Evolutionary conservation across 2,797 vertebrate genomes (phyloP).

Genomic region (Naso thynnoides): DNA sequence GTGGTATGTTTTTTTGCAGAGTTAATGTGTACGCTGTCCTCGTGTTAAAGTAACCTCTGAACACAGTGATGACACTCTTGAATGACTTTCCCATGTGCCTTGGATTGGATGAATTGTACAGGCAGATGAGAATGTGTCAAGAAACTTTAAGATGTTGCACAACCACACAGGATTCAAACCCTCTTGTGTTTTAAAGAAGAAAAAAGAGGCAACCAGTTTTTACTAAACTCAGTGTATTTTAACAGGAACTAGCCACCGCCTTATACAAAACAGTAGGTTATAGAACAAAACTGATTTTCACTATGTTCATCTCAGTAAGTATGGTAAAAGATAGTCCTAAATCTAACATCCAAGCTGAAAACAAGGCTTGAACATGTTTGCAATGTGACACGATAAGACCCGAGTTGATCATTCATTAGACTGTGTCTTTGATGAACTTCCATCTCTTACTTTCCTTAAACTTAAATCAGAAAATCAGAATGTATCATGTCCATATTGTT

Average conservation of each 20-base stretch:
- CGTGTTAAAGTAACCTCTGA: conserved; percentile 64
- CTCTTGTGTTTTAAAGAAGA: conserved; percentile 50
- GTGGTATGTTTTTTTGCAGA: conserved; percentile 35
- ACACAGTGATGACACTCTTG: conserved; percentile 78
- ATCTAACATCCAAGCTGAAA: conserved; percentile 42
- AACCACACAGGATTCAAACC: conserved; percentile 66
- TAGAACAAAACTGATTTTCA: conserved; percentile 47
- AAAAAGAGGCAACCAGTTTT: conserved; percentile 47
- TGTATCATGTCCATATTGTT: conserved; percentile 89
- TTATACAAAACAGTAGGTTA: conserved; percentile 67
- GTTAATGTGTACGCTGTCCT: conserved; percentile 73
- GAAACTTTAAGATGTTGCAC: conserved; percentile 69
- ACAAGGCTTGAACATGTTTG: conserved; percentile 44
- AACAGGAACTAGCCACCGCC: conserved; percentile 70
- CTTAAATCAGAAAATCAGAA: conserved; percentile 70
- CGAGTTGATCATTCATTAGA: conserved; percentile 46
- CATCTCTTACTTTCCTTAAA: conserved; percentile 80
- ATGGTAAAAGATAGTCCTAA: conserved; percentile 41
- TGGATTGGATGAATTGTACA: conserved; percentile 76
- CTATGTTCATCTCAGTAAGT: conserved; percentile 46
- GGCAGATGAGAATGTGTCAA: conserved; percentile 77
- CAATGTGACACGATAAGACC: conserved; percentile 36
- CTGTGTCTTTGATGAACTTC: conserved; percentile 59
- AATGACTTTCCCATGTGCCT: conserved; percentile 85
- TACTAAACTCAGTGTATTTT: conserved; percentile 63